These are phyloP conservation scores for Micrastur ruficollis DNA, from an alignment of 2,797 vertebrate species.

Conservation along the genomic window DNA sequence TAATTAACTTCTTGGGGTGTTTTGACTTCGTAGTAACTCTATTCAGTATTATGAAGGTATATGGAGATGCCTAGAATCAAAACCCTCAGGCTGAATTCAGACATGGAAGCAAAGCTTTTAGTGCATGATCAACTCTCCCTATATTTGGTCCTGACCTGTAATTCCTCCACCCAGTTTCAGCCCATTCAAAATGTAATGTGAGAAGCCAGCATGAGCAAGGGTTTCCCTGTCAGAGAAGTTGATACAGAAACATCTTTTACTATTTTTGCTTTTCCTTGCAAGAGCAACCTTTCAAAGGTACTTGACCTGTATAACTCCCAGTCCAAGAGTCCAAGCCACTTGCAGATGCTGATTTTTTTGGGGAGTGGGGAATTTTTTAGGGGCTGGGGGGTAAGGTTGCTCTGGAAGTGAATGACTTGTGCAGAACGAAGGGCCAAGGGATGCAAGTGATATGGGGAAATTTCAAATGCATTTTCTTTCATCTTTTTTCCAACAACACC, in stretches of 20 bases:
- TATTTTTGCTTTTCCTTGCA: neutral
- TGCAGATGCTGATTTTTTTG: neutral
- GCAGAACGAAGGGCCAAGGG: neutral
- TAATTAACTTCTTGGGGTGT: neutral
- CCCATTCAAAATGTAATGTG: neutral
- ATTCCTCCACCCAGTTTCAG: neutral
- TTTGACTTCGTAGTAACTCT: neutral
- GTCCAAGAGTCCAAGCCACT: neutral
- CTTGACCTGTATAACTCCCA: neutral
- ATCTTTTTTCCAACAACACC: neutral
- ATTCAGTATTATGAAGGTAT: neutral
- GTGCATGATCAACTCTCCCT: neutral
- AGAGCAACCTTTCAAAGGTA: neutral
- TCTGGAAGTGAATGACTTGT: neutral
- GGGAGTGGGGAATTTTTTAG: neutral
- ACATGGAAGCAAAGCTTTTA: neutral
- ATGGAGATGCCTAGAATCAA: fast-evolving
- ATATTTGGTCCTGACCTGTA: neutral
- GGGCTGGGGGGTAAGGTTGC: neutral
- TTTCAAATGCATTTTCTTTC: constrained; percentile 23
- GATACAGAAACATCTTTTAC: neutral
- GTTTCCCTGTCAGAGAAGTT: neutral
- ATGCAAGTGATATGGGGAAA: neutral
- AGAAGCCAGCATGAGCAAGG: neutral
- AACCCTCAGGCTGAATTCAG: neutral